Evolutionary conservation across 2,888 invertebrate species (phyloP), one percentile per base, ranked within the genome.

Genomic region (Dexiosoma caninum): DNA sequence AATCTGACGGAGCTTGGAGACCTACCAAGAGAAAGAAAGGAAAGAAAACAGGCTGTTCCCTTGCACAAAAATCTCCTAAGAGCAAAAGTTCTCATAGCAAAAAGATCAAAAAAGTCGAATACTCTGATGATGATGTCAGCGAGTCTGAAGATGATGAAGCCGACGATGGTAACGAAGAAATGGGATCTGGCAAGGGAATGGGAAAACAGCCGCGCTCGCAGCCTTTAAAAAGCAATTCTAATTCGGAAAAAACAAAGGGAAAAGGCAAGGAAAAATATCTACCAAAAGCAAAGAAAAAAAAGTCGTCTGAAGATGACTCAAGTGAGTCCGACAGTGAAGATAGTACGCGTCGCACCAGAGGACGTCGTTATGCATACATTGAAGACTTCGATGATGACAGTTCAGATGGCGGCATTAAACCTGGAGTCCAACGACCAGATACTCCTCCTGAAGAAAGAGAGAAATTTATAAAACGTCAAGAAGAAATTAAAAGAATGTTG

Each of bases 101-200:
- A 79, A 89, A 88, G 78, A 74, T 83, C 2, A 89, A 88, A 72
- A 86, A 85, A 10, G 67, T 86, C 4, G 88, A 88, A 53, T 88
- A 88, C 55, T 88, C 88, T 0, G 88, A 88, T 16, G 89, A 89
- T 62, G 86, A 88, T 71, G 87, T 86, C 7, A 91, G 90, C 83
- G 86, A 90, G 55, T 96, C 96, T 86, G 93, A 95, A 3, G 96
- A 95, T 90, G 93, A 85, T 4, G 85, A 86, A 10, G 91, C 92
- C 9, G 91, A 92, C 7, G 92, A 92, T 67, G 92, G 91, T 3
- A 92, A 91, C 74, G 92, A 90, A 62, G 91, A 91, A 2, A 81
- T 23, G 10, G 70, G 82, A 2, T 85, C 86, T 7, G 88, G 88
- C 51, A 88, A 88, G 51, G 86, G 88, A 9, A 70, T 70, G 70